Evolutionary conservation across 1,140 invertebrate genomes (phyloP).

Genomic region (Hyposmocoma kahamanoa): DNA sequence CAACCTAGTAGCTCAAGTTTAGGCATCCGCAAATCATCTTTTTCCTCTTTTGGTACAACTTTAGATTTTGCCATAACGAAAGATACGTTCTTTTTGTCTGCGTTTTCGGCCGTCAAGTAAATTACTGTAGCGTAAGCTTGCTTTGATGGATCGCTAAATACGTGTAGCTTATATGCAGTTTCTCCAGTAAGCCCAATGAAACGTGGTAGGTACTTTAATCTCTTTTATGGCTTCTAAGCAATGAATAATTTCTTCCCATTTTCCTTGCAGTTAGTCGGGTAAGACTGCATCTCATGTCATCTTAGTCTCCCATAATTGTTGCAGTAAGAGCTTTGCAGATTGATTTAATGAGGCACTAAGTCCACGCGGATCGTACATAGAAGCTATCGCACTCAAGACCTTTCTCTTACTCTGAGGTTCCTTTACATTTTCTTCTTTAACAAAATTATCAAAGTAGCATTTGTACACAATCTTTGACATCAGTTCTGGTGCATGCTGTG

Average conservation of each 20-base stretch:
- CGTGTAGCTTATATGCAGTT: conserved; percentile 2
- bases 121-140: conserved; percentile 7
- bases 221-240: conserved; percentile 1
- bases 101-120: neutral
- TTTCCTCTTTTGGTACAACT: neutral
- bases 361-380: conserved; percentile 8
- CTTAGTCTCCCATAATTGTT: conserved; percentile 4
- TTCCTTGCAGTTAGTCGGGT: neutral
- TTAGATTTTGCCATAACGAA: conserved; percentile 3
- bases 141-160: conserved; percentile 5
- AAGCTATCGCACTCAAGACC: neutral
- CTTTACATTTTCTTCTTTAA: neutral
- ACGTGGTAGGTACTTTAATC: conserved; percentile 2
- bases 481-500: neutral
- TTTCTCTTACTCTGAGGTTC: conserved; percentile 2
- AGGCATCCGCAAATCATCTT: conserved; percentile 5
- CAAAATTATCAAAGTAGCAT: conserved; percentile 1
- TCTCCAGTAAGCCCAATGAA: neutral
- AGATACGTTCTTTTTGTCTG: neutral
- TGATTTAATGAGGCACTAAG: neutral
- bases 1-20: conserved; percentile 4
- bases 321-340: conserved; percentile 6
- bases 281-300: conserved; percentile 3
- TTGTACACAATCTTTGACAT: neutral
- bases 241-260: neutral